phyloP scores from a whole-genome alignment of 92 coral and sea anemone species.

The Epizoanthus ramosus region DNA sequence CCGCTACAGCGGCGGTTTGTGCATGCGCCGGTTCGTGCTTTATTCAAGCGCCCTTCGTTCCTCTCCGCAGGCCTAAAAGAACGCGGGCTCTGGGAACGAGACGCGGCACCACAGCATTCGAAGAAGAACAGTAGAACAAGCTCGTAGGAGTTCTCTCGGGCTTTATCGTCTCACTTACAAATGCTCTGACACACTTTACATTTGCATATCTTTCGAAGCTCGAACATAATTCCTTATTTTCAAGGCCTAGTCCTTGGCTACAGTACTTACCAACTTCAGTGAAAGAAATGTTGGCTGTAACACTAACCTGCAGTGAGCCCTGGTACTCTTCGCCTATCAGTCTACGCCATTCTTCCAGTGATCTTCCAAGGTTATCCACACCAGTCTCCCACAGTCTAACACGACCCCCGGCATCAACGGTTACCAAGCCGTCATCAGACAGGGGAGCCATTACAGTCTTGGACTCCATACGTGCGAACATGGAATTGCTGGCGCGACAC shows the following conservation, averaged over 20 bases:
- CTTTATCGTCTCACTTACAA: neutral
- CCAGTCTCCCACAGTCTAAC: conserved; percentile 99
- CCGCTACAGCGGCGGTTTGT: no score
- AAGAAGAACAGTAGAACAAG: no score
- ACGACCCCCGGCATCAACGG: conserved; percentile 87
- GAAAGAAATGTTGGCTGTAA: neutral
- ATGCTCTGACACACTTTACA: no score
- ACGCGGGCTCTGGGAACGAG: no score
- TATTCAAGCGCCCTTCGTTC: no score
- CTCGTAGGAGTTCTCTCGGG: no score
- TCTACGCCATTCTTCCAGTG: conserved; percentile 87
- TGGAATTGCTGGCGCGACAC: conserved; percentile 61
- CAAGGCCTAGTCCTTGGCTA: neutral
- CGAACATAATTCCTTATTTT: neutral
- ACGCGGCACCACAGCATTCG: no score
- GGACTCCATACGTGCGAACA: conserved; percentile 77
- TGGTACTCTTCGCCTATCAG: conserved; percentile 87
- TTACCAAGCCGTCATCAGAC: conserved; percentile 83
- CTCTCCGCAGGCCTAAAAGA: no score
- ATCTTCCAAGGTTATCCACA: conserved; percentile 71
- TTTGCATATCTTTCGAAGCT: neutral
- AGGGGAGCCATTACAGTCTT: conserved; percentile 82
- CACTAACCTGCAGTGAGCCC: conserved; percentile 79
- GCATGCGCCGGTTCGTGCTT: no score
- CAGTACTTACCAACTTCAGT: neutral